Evolutionary conservation across 37 sponge, comb jelly and placozoan genomes (phyloP), one percentile per base, ranked within the genome.

Genomic region (Dysidea cf. avara): DNA sequence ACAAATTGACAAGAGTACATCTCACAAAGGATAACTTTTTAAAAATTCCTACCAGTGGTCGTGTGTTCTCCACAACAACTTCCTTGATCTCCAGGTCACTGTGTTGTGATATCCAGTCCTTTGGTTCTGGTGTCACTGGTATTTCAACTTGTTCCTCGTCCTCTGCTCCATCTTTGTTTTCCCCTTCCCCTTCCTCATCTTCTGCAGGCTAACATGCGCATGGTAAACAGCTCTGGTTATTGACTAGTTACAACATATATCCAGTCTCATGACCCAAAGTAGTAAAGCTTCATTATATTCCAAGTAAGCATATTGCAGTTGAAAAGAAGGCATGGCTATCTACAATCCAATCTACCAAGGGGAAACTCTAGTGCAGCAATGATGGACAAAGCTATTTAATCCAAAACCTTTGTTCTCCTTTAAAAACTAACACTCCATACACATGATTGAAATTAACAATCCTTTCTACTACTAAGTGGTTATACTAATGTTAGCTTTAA

Each of bases 71-170:
- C 13, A 90, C 68, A 9, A 21, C 34, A 38, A 54, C 84, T 12
- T 91, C 90, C 63, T 68, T 68, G 21, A 97, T 82, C 58, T 97
- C 99, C 18, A 53, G 57, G 22, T 97, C 99, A 47, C 90, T 89
- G 33, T 92, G 92, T 13, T 74, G 85, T 66, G 77, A 83, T 34
- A 65, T 74, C 99, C 99, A 97, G 52, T 75, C 83, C 63, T 46
- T 82, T 21, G 94, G 90, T 30, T 56, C 76, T 24, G 97, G 94
- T 7, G 94, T 97, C 22, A 21, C 39, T 0, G 90, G 90, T 13
- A 88, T 60, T 31, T 74, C 76, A 32, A 84, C 80, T 0, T 76
- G 80, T 49, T 87, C 93, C 18, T 92, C 93, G 30, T 88, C 90
- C 39, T 54, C 83, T 18, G 51, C 81, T 17, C 36, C 81, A 20